A percentile compares a stretch with the other conserved stretches of the same genome.
Evolutionary conservation across 2,113 vertebrate genomes (phyloP).

Genomic region (Rhodinocichla rosea): DNA sequence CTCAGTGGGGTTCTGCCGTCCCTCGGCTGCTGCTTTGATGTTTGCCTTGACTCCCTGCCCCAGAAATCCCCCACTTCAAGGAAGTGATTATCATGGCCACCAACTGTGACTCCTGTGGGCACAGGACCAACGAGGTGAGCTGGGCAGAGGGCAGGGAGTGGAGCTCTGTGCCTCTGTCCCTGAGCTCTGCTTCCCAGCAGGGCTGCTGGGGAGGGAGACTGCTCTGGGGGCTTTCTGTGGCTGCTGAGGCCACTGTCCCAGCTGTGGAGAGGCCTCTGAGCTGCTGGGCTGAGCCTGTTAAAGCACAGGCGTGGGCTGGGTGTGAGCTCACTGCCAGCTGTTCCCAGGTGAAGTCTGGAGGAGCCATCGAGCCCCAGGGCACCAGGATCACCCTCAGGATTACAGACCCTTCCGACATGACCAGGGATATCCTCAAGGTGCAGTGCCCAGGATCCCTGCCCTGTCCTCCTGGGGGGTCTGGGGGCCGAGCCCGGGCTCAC

Average conservation of each 20-base stretch:
- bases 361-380: slow-evolving; percentile 84
- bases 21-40: rapidly evolving
- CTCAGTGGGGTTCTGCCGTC: rapidly evolving
- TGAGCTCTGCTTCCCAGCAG: rapidly evolving
- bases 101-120: slow-evolving; percentile 88
- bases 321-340: not conserved
- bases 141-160: not conserved
- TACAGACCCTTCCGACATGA: slow-evolving; percentile 87
- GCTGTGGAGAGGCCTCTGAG: not conserved
- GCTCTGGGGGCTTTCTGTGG: not conserved
- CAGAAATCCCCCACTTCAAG: slow-evolving; percentile 96
- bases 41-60: slow-evolving; percentile 50
- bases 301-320: rapidly evolving
- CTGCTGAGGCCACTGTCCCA: not conserved
- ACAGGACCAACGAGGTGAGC: slow-evolving; percentile 90
- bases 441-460: not conserved
- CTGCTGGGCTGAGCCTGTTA: not conserved
- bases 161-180: rapidly evolving
- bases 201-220: not conserved
- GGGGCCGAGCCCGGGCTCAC: not conserved
- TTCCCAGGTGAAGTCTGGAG: slow-evolving; percentile 88
- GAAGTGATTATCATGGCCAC: slow-evolving; percentile 98
- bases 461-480: rapidly evolving
- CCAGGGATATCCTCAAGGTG: slow-evolving; percentile 90
- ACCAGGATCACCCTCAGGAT: slow-evolving; percentile 86